Evolutionary conservation across 1,140 invertebrate genomes (phyloP).

Genomic region (Ceratina calcarata): DNA sequence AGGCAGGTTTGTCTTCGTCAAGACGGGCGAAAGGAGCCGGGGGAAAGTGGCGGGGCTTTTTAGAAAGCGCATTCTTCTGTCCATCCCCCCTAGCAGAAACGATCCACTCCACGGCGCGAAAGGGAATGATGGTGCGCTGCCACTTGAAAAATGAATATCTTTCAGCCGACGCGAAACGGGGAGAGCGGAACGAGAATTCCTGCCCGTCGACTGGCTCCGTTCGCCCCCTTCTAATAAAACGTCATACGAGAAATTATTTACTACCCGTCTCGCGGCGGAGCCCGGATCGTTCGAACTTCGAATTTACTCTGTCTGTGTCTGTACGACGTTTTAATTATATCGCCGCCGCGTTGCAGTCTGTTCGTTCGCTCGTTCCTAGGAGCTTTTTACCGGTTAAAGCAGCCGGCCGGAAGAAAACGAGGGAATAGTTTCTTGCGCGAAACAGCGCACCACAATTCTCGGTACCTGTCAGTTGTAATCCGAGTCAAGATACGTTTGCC

Average conservation of each 20-base stretch:
- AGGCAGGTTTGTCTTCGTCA: constrained; percentile 64
- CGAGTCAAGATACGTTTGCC: neutral
- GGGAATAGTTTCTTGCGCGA: neutral
- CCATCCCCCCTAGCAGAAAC: constrained; percentile 46
- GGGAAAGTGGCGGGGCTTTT: constrained; percentile 57
- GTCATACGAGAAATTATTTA: constrained; percentile 48
- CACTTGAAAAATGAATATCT: constrained; percentile 64
- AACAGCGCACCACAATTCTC: neutral
- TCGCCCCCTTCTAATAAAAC: constrained; percentile 36
- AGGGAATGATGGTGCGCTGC: constrained; percentile 54
- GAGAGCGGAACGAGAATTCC: constrained; percentile 6
- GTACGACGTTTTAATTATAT: neutral
- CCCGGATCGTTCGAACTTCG: neutral
- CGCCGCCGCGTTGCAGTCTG: neutral
- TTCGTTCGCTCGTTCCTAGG: no score
- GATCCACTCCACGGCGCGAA: constrained; percentile 56
- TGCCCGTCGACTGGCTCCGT: neutral
- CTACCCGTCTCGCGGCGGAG: neutral
- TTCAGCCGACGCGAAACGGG: neutral
- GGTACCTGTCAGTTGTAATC: neutral
- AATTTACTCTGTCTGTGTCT: neutral
- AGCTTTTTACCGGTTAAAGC: neutral
- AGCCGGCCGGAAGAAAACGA: neutral
- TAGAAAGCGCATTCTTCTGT: constrained; percentile 57
- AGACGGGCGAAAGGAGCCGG: constrained; percentile 52